Evolutionary conservation across 2,888 invertebrate genomes (phyloP).

Genomic region (Imbricaverruca yamaguchii): DNA sequence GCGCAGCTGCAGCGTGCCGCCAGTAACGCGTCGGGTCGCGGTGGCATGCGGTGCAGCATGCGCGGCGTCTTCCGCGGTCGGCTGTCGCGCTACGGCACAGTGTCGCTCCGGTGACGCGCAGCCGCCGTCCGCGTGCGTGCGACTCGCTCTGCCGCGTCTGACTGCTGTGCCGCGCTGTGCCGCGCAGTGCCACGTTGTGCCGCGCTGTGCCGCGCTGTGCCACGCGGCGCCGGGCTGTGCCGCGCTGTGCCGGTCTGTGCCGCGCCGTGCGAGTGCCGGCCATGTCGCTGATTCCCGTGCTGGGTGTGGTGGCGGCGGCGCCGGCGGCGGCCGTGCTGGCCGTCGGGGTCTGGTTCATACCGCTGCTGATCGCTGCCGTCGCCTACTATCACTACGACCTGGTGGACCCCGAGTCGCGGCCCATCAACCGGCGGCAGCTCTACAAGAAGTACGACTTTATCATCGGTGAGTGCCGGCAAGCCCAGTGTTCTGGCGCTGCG

Average conservation of each 20-base stretch:
- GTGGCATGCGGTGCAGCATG: neutral
- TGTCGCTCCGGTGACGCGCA: neutral
- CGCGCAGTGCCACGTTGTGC: neutral
- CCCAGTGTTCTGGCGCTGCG: too few relatives aligned
- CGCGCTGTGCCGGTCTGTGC: neutral
- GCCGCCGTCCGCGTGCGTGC: neutral
- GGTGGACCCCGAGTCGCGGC: slow-evolving; percentile 66
- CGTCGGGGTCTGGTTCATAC: slow-evolving; percentile 72
- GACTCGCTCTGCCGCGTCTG: neutral
- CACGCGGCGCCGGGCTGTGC: neutral
- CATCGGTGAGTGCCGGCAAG: slow-evolving; percentile 35
- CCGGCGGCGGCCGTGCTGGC: slow-evolving; percentile 58
- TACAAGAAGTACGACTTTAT: slow-evolving; percentile 55
- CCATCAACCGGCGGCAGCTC: slow-evolving; percentile 30
- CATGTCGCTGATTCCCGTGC: slow-evolving; percentile 49
- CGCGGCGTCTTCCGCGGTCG: neutral
- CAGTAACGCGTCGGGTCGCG: neutral
- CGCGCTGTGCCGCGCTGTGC: neutral
- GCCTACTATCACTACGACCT: slow-evolving; percentile 80
- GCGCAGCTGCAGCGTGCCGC: neutral
- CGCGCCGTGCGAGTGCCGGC: neutral
- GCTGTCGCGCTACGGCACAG: neutral
- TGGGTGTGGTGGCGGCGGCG: slow-evolving; percentile 51
- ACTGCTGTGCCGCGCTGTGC: neutral
- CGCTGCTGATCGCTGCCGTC: slow-evolving; percentile 72